Percentiles rank a stretch among this genome's conserved stretches.
Evolutionary conservation across 2,888 invertebrate genomes (phyloP).

Genomic region (Endomychus coccineus): DNA sequence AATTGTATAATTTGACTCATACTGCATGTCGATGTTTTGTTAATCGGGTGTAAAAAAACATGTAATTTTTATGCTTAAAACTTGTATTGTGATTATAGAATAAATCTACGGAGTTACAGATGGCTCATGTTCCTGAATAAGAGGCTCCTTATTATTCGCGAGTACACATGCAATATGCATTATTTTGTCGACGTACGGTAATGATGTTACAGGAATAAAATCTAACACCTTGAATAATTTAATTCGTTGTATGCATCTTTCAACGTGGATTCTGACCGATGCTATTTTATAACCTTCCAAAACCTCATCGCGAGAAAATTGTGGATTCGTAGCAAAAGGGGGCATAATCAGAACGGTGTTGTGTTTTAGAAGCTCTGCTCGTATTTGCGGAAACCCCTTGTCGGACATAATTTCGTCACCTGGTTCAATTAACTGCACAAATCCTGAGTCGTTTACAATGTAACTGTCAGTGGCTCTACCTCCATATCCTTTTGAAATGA

Average conservation of each 20-base stretch:
- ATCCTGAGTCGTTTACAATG: slow-evolving; percentile 24
- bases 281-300: slow-evolving; percentile 17
- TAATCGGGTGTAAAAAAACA: too few species aligned
- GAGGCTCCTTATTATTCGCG: too few species aligned
- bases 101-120: too few species aligned
- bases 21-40: too few species aligned
- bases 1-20: too few species aligned
- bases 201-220: slow-evolving; percentile 1
- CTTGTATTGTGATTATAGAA: too few species aligned
- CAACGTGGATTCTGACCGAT: slow-evolving; percentile 16
- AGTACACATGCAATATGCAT: slow-evolving; percentile 8
- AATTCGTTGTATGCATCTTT: slow-evolving; percentile 17
- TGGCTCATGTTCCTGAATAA: too few species aligned
- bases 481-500: slow-evolving; percentile 25
- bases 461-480: slow-evolving; percentile 22
- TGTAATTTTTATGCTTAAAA: too few species aligned
- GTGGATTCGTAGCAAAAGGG: slow-evolving; percentile 18
- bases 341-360: slow-evolving; percentile 20
- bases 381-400: slow-evolving; percentile 20
- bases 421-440: slow-evolving; percentile 24
- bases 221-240: slow-evolving; percentile 19
- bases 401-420: slow-evolving; percentile 19
- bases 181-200: slow-evolving; percentile 5
- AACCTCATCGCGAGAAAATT: slow-evolving; percentile 21
- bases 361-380: slow-evolving; percentile 16